Conservation (phyloP, 2,797 vertebrate genomes). For the Peromyscus melanophrys region DNA sequence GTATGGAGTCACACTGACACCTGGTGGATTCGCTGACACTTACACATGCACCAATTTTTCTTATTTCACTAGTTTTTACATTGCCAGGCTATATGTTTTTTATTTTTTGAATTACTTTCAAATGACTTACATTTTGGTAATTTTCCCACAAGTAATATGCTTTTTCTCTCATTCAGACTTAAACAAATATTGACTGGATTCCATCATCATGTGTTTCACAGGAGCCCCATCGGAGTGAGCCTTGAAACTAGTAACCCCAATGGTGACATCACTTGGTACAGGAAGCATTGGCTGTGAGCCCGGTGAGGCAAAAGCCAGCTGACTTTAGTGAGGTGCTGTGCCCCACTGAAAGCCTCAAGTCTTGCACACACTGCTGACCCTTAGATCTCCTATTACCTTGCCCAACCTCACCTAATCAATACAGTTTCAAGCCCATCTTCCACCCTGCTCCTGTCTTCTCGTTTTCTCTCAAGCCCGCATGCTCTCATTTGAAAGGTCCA, state of each 20-base stretch:
- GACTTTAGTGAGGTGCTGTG: neutral
- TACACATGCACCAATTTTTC: neutral
- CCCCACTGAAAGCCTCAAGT: neutral
- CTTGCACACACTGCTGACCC: neutral
- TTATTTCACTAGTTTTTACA: constrained; percentile 46
- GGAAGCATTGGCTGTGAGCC: neutral
- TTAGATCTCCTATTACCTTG: neutral
- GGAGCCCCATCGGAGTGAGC: neutral
- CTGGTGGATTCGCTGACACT: constrained; percentile 84
- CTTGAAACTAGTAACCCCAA: neutral
- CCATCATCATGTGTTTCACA: neutral
- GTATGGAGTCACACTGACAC: constrained; percentile 87
- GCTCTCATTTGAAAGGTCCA: neutral
- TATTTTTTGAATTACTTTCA: constrained; percentile 26
- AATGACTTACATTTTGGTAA: constrained; percentile 36
- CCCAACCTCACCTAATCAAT: neutral
- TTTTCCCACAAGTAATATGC: neutral
- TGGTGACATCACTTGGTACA: neutral
- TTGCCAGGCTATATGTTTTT: constrained; percentile 8
- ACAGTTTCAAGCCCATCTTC: neutral
- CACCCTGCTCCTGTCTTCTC: neutral
- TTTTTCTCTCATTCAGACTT: constrained; percentile 27
- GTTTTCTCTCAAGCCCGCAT: constrained; percentile 1
- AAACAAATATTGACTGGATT: neutral
- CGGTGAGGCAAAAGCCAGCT: neutral